phyloP scores from a whole-genome alignment of 2,113 vertebrate genomes.

The Hemicordylus capensis region DNA sequence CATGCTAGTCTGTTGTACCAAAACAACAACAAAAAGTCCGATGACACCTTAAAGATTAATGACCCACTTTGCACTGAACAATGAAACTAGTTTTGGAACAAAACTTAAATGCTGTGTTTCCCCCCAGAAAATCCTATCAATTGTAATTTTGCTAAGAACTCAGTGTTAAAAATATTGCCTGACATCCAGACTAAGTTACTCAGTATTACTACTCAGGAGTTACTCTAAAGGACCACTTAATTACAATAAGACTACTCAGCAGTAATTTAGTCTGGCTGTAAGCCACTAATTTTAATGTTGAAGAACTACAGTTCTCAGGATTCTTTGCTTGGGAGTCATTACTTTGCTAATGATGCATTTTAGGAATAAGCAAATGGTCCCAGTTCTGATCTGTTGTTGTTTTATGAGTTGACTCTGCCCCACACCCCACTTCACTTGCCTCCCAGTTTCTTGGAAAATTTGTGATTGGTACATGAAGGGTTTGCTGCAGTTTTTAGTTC shows the following conservation, averaged over 20 bases:
- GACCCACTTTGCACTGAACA: background rate
- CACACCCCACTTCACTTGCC: background rate
- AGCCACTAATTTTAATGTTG: background rate
- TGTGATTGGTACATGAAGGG: too few relatives aligned
- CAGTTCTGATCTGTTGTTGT: background rate
- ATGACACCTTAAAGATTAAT: background rate
- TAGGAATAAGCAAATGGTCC: background rate
- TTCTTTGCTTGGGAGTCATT: background rate
- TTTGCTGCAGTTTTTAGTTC: background rate
- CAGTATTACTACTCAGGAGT: too few relatives aligned
- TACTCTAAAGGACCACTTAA: too few relatives aligned
- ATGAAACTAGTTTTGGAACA: background rate
- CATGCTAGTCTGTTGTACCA: background rate
- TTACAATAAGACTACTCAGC: too few relatives aligned
- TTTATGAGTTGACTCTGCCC: background rate
- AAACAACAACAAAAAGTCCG: background rate
- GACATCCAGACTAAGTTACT: too few relatives aligned
- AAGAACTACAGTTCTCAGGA: background rate
- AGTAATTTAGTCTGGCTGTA: too few relatives aligned
- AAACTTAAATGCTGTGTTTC: background rate
- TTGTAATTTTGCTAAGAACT: too few relatives aligned
- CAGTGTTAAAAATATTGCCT: background rate
- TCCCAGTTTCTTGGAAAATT: too few relatives aligned
- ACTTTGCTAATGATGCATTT: background rate
- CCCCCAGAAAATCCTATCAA: too few relatives aligned